Base-by-base conservation (phyloP, 2,797 vertebrate species). In the Aplochiton taeniatus region DNA sequence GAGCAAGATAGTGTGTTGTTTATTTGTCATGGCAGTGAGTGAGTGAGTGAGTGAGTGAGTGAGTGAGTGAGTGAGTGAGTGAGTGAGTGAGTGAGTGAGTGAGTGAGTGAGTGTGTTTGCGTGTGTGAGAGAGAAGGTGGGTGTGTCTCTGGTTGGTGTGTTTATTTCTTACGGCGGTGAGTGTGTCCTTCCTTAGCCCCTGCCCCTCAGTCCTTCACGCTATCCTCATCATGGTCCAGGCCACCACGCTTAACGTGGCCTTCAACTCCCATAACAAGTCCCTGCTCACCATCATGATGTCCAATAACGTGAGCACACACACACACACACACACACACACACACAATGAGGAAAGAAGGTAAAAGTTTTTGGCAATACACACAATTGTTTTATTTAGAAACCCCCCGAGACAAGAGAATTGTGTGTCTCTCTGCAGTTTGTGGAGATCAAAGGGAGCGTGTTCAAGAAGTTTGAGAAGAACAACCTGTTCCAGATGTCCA, bases 391-490 rank as follows among this genome's bases (percentile, higher is more conserved):
- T 10, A 54, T 14, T 16, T 44, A 19, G 49, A 61, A 55, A 59
- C 49, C 46, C 43, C 48, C 44, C 31, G 10, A 45, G 13, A 18
- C 47, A 58, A 11, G 16, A n/a, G 9, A 46, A 44, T 10, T n/a
- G 51, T 61, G 7, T 58, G 61, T 72, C 6, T 72, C 5, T 65
- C 7, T 87, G 31, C 90, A 98, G 96, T 98, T 98, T 49, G 96
- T 98, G 74, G 96, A 98, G 91, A 98, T 98, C 88, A 98, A 98
- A 92, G 96, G 96, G 83, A 98, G 96, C 8, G 96, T 98, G 74
- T 98, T 98, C 82, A 98, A 98, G 93, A 98, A 97, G 85, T 98
- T 98, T 92, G 96, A 98, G 84, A 98, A 98, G 92, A 98, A 98
- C 80, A 98, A 98, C 81, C 94, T 98, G 64, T 98, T 98, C 82